Evolutionary conservation across 2,888 invertebrate species (phyloP).

Genomic region (Labia minor): DNA sequence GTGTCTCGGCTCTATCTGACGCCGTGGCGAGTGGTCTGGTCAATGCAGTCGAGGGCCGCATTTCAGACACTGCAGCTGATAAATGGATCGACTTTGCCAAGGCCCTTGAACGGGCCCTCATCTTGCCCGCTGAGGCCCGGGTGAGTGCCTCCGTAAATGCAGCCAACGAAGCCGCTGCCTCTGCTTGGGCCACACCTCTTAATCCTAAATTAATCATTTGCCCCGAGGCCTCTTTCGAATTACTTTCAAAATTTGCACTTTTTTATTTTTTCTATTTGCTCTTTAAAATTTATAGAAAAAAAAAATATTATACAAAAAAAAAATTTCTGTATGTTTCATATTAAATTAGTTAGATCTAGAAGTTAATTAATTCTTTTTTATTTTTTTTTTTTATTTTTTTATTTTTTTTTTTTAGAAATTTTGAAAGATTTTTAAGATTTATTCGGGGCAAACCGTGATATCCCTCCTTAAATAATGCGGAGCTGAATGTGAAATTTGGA

Average conservation of each 20-base stretch:
- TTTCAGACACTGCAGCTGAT: constrained; percentile 44
- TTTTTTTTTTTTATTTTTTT: too few relatives aligned
- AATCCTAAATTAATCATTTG: constrained; percentile 4
- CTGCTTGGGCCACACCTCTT: neutral
- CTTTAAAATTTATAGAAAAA: too few relatives aligned
- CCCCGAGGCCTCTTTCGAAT: constrained; percentile 2
- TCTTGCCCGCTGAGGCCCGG: constrained; percentile 85
- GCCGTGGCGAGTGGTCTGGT: constrained; percentile 63
- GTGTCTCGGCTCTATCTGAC: constrained; percentile 61
- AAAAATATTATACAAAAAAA: too few relatives aligned
- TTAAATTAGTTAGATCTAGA: too few relatives aligned
- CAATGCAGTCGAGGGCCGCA: constrained; percentile 62
- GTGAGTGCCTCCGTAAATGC: constrained; percentile 49
- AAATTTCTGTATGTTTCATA: too few relatives aligned
- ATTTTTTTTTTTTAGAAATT: neutral
- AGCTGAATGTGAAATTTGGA: constrained; percentile 13
- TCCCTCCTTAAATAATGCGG: neutral
- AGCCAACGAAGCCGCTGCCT: neutral
- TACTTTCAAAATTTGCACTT: constrained; percentile 13
- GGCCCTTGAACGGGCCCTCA: constrained; percentile 76
- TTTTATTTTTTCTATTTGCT: neutral
- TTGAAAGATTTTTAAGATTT: neutral
- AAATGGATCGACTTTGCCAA: constrained; percentile 60
- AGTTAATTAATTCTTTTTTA: neutral
- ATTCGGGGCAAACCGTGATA: neutral